phyloP scores from a whole-genome alignment of 2,113 vertebrate genomes.

The Chaetops frenatus region DNA sequence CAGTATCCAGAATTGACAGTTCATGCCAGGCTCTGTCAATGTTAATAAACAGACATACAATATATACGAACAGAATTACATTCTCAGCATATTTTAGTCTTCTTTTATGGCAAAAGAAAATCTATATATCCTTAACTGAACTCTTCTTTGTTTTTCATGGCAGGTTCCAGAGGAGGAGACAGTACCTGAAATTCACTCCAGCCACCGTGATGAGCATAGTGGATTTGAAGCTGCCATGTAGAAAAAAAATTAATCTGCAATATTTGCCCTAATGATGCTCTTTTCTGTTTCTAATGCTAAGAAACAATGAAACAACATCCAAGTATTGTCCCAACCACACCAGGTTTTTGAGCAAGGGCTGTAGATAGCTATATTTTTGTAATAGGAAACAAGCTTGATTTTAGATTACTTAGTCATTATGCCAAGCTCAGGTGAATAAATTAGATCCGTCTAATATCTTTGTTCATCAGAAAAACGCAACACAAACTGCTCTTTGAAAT shows the following conservation, averaged over 20 bases:
- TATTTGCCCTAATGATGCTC: neutral
- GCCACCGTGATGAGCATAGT: neutral
- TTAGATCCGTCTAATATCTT: neutral
- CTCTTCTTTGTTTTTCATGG: neutral
- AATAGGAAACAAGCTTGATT: neutral
- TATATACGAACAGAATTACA: neutral
- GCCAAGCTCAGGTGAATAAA: neutral
- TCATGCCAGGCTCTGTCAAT: neutral
- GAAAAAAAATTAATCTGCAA: neutral
- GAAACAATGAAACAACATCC: neutral
- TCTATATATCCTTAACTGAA: neutral
- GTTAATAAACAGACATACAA: neutral
- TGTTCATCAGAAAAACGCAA: neutral
- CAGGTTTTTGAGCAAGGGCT: neutral
- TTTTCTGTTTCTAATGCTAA: neutral
- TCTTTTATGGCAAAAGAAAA: neutral
- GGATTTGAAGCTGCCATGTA: conserved; percentile 41
- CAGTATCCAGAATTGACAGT: neutral
- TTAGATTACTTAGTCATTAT: neutral
- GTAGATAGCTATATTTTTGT: neutral
- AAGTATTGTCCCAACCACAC: neutral
- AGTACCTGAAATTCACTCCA: neutral
- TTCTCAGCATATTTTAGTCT: neutral
- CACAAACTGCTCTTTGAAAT: neutral
- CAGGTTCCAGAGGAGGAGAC: conserved; percentile 61